phyloP scores from a whole-genome alignment of 2,797 vertebrate genomes.

The Diglossa cyanea region DNA sequence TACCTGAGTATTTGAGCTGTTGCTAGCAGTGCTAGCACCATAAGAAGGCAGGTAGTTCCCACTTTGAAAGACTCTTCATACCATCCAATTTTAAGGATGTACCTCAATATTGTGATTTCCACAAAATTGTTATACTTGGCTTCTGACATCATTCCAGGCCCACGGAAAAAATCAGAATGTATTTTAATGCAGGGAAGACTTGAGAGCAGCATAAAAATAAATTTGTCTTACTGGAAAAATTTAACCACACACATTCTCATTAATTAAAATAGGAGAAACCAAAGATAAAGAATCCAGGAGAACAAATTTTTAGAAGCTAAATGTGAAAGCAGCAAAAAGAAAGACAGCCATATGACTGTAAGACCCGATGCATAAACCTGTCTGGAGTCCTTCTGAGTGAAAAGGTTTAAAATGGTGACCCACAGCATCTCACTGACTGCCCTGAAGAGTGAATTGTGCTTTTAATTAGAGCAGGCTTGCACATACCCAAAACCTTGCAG shows the following conservation, averaged over 20 bases:
- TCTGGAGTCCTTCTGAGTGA: conserved; percentile 1
- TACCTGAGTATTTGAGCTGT: background rate
- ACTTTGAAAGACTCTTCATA: background rate
- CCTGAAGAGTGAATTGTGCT: background rate
- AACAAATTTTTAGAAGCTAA: background rate
- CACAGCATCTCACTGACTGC: background rate
- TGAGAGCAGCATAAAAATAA: background rate
- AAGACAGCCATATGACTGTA: background rate
- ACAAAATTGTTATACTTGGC: background rate
- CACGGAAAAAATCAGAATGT: background rate
- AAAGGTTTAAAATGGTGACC: background rate
- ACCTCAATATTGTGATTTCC: background rate
- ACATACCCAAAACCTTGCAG: background rate
- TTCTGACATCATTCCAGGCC: background rate
- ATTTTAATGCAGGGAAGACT: background rate
- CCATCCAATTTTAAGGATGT: background rate
- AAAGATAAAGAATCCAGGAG: background rate
- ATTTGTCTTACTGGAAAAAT: background rate
- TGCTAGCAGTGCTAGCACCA: background rate
- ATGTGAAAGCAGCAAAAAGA: background rate
- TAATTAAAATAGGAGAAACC: background rate
- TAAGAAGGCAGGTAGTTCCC: background rate
- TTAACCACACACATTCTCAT: background rate
- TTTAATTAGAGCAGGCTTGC: background rate
- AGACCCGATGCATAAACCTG: background rate